Evolutionary conservation across 1,140 invertebrate species (phyloP), one percentile per base, ranked within the genome.

Genomic region (Hypsibius dujardini): DNA sequence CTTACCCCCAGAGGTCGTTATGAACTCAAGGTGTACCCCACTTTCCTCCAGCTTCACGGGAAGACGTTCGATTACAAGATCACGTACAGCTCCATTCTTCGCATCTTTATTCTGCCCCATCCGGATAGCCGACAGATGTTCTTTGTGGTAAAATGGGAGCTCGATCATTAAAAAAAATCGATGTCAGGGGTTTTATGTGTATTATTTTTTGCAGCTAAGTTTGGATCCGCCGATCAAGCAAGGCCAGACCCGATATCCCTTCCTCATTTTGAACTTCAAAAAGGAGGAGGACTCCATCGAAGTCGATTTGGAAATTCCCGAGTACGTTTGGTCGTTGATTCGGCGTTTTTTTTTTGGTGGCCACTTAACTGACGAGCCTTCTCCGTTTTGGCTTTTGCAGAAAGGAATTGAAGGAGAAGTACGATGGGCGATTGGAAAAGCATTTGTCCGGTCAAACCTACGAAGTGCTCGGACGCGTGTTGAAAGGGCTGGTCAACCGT

Each of bases 31-130:
- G 87, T 99, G 60, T 99, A 95, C 78, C 88, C 90, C 72, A 87
- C 90, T 1, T 98, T 98, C 80, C 90, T 99, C 77, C 95, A 98
- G 82, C 86, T 99, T 70, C 96, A 99, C 78, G 96, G 96, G 81
- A 99, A 99, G 85, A 98, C 96, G 2, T 98, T 97, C 79, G 95
- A 99, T 82, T 99, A 98, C 81, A 99, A 99, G 81, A 97, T 99
- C 75, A 92, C 95, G 0, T 90, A 95, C 84, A 90, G 90, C 1
- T 95, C 93, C 0, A 92, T 98, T 14, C 81, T 95, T 3, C 85
- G 96, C 45, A 79, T 98, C 2, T 98, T 98, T 77, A 82, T 98
- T 45, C 81, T 99, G 69, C 95, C 95, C 0, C 95, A 99, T 78
- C 96, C 95, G 79, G 95, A 98, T 82, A 88, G 86, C n/a, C 82